Conservation (phyloP, 2,113 vertebrate species). For the Aphyosemion australe region DNA sequence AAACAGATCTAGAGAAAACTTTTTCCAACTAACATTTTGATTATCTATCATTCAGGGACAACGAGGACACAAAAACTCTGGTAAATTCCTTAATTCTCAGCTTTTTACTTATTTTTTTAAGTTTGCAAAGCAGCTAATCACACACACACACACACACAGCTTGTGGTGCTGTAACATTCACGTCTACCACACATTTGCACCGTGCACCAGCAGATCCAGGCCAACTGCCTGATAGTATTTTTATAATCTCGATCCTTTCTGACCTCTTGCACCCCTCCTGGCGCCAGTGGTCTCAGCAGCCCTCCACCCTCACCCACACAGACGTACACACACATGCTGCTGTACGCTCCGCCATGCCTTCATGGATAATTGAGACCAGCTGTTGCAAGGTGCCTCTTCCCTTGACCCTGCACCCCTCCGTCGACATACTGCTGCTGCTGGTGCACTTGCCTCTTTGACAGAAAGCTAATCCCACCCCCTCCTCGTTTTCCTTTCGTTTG, state of each 20-base stretch:
- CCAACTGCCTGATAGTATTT: slow-evolving; percentile 83
- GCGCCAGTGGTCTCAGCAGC: slow-evolving; percentile 81
- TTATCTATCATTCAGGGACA: too few species aligned
- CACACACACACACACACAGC: slow-evolving; percentile 35
- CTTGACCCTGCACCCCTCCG: slow-evolving; percentile 58
- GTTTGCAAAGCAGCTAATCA: too few species aligned
- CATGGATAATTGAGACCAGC: slow-evolving; percentile 83
- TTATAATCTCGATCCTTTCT: slow-evolving; percentile 85
- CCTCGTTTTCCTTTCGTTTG: slow-evolving; percentile 6
- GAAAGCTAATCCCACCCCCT: slow-evolving; percentile 39
- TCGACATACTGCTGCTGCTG: slow-evolving; percentile 49
- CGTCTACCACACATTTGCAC: slow-evolving; percentile 51
- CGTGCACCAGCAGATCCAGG: slow-evolving; percentile 65
- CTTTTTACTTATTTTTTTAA: too few species aligned
- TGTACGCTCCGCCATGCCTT: slow-evolving; percentile 65
- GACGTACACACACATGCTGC: slow-evolving; percentile 53
- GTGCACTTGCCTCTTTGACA: slow-evolving; percentile 80
- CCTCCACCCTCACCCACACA: slow-evolving; percentile 54
- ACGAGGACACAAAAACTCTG: too few species aligned
- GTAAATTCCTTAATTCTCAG: too few species aligned
- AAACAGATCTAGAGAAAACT: too few species aligned
- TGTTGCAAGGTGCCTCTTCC: slow-evolving; percentile 85
- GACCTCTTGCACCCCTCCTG: slow-evolving; percentile 83
- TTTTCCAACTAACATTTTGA: too few species aligned
- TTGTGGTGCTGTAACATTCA: slow-evolving; percentile 60